Base-by-base conservation (phyloP, 2,113 vertebrate species). In the Siniperca chuatsi region DNA sequence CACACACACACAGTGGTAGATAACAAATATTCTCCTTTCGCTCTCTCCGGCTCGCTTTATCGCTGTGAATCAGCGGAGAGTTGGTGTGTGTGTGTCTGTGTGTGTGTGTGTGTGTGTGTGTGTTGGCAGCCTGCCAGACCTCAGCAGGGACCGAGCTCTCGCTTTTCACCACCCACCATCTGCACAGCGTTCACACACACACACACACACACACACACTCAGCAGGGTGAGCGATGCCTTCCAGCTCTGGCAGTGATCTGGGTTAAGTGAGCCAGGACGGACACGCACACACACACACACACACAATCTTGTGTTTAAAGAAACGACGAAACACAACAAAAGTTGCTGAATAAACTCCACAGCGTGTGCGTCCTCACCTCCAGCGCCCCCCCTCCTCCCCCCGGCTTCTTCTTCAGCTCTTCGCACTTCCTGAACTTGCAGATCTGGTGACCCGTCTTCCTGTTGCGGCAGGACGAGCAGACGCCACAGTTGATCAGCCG, bases 351-450 rank as follows among this genome's bases (percentile, higher is more conserved):
- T 2, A 2, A 48, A 46, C 60, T 18, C 61, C n/a, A 13, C 40
- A 23, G 15, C n/a, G 25, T 42, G 16, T 37, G 9, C 0, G 6
- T 4, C 15, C 96, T 97, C 95, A 99, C 97, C 98, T 99, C 98
- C 92, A 98, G 96, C 60, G 94, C 68, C 25, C 88, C 92, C 21
- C 91, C 91, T 75, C 90, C 96, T 91, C 97, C 96, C 89, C 97
- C 97, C 13, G 98, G 97, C 85, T 98, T 99, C 96, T 99, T 99
- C 97, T 99, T 99, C 92, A 99, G 96, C 96, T 99, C 98, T 75
- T 99, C 98, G 66, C 98, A 99, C 96, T 99, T 98, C 95, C 98
- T 98, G 96, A 99, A 98, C 94, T 99, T 99, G 96, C 98, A 99
- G 97, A 99, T 99, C 97, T 99, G 98, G 93, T 99, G 98, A 93